Percentiles rank a stretch among this genome's conserved stretches.
These are phyloP conservation scores for Dipodomys spectabilis DNA, from an alignment of 2,113 vertebrate genomes.

Conservation along the genomic window DNA sequence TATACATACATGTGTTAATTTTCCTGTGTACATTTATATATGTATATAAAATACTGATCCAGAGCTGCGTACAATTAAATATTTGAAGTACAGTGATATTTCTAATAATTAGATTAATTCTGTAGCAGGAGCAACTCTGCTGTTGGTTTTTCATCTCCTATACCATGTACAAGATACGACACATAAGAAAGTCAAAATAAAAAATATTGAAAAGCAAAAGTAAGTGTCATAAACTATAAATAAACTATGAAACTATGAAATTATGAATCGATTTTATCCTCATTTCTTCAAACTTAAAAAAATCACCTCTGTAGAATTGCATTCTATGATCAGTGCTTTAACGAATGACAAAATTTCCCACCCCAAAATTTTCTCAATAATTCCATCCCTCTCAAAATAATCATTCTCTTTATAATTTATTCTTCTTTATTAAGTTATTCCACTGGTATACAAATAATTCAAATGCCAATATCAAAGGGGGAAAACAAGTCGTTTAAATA, in stretches of 20 bases:
- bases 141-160: background rate
- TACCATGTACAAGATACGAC: background rate
- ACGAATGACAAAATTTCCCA: background rate
- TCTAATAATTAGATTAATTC: background rate
- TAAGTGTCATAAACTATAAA: background rate
- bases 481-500: no score
- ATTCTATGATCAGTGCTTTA: background rate
- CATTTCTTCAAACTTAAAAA: background rate
- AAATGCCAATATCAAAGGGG: no score
- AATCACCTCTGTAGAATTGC: background rate
- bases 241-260: background rate
- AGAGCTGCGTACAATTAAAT: background rate
- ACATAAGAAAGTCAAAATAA: background rate
- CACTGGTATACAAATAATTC: background rate
- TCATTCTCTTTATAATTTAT: background rate
- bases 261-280: background rate
- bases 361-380: background rate
- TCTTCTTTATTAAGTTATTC: background rate
- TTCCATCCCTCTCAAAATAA: background rate
- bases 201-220: background rate
- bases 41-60: no score
- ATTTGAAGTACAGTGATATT: background rate
- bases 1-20: no score
- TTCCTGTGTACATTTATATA: no score
- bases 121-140: background rate